A percentile compares a stretch with the other conserved stretches of the same genome.
Evolutionary conservation across 1,140 invertebrate genomes (phyloP).

Genomic region (Pomacea maculata): DNA sequence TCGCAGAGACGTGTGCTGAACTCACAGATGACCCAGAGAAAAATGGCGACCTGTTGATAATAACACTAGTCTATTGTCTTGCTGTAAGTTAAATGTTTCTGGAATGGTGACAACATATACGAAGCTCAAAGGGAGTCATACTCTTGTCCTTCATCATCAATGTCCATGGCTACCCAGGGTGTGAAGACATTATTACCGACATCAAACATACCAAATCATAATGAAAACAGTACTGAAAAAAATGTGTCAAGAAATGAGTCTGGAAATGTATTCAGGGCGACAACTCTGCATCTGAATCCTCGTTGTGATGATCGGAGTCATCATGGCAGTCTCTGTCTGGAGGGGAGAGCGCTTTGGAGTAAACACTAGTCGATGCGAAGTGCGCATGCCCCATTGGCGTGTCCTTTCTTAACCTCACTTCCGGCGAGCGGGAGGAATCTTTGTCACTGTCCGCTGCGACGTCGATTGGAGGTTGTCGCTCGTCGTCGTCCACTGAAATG

Average conservation of each 20-base stretch:
- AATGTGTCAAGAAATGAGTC: not conserved
- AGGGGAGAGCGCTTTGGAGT: not conserved
- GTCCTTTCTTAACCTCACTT: constrained; percentile 4
- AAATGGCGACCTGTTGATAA: no score
- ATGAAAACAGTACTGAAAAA: not conserved
- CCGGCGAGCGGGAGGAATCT: constrained; percentile 7
- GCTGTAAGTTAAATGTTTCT: no score
- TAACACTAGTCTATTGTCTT: no score
- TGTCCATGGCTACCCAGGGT: not conserved
- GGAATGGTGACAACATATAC: not conserved
- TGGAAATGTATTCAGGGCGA: constrained; percentile 3
- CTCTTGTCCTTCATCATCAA: no score
- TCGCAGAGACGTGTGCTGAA: no score
- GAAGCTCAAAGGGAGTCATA: not conserved
- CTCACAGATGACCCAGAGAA: no score
- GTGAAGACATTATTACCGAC: not conserved
- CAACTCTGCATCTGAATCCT: constrained; percentile 16
- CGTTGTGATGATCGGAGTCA: constrained; percentile 12
- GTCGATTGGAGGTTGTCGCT: constrained; percentile 2
- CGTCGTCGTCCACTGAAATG: constrained; percentile 32
- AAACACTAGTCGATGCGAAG: not conserved
- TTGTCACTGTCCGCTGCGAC: not conserved
- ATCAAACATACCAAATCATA: not conserved
- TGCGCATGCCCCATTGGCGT: constrained; percentile 13
- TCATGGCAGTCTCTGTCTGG: constrained; percentile 5